Conservation (phyloP, 2,797 vertebrate genomes). For the Orientallactaga sibirica region DNA sequence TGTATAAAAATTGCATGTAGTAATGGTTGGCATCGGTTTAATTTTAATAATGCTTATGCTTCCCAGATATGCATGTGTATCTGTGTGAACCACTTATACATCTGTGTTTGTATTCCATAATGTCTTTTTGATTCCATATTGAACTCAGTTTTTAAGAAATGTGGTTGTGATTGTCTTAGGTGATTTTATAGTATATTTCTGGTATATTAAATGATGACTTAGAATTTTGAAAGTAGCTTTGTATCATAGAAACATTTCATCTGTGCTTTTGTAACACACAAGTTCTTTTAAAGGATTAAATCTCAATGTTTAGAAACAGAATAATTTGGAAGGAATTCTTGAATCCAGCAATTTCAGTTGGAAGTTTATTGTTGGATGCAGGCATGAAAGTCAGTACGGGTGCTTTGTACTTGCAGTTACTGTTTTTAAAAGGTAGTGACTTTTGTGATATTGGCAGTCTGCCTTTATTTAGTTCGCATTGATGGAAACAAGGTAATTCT, state of each 20-base stretch:
- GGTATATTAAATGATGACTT: slow-evolving; percentile 33
- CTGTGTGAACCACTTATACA: background rate
- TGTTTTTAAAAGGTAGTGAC: background rate
- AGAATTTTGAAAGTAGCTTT: slow-evolving; percentile 37
- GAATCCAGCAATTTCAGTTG: slow-evolving; percentile 41
- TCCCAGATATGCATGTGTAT: background rate
- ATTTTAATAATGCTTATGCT: slow-evolving; percentile 45
- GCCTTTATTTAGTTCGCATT: slow-evolving; percentile 43
- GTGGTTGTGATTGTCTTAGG: slow-evolving; percentile 16
- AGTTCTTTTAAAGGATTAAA: slow-evolving; percentile 42
- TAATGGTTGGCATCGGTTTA: slow-evolving; percentile 43
- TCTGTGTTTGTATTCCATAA: slow-evolving; percentile 42
- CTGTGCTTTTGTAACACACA: slow-evolving; percentile 61
- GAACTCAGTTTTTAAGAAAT: slow-evolving; percentile 20
- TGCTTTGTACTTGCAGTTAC: background rate
- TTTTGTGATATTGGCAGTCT: slow-evolving; percentile 34
- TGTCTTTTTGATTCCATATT: slow-evolving; percentile 48
- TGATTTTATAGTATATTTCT: slow-evolving; percentile 47
- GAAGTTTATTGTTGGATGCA: slow-evolving; percentile 54
- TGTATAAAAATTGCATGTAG: slow-evolving; percentile 63
- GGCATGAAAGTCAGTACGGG: slow-evolving; percentile 53
- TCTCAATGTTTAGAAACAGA: slow-evolving; percentile 51
- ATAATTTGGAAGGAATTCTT: background rate
- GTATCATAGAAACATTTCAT: slow-evolving; percentile 35
- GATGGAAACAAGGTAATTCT: slow-evolving; percentile 45